These are phyloP conservation scores for Hydriomena furcata DNA, from an alignment of 2,888 invertebrate genomes.

Conservation along the genomic window DNA sequence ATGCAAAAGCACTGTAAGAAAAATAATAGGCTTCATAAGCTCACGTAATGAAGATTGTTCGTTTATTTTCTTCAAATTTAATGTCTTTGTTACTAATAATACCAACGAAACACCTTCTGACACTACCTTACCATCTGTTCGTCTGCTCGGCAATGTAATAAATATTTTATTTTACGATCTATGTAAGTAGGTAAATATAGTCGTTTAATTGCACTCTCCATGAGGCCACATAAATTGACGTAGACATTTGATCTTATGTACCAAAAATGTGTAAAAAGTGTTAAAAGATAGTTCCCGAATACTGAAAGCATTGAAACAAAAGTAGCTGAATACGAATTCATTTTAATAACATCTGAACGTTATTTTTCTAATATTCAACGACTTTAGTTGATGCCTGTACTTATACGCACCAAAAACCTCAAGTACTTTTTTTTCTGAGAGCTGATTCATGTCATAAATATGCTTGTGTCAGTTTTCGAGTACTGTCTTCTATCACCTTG, in stretches of 20 bases:
- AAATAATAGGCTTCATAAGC: no score
- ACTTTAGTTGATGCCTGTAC: no score
- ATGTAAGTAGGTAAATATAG: neutral
- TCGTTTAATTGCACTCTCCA: conserved; percentile 5
- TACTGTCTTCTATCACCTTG: neutral
- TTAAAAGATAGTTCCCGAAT: neutral
- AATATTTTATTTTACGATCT: neutral
- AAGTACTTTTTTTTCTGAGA: no score
- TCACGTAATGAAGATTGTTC: no score
- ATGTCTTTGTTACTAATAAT: neutral
- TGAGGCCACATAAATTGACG: conserved; percentile 17
- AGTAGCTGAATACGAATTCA: no score
- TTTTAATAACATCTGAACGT: no score
- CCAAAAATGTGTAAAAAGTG: no score
- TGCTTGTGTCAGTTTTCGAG: neutral
- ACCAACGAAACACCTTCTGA: conserved; percentile 13
- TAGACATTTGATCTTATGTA: neutral
- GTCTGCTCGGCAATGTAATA: conserved; percentile 4
- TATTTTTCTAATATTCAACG: no score
- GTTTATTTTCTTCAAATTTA: neutral
- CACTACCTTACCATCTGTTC: conserved; percentile 9
- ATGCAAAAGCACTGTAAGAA: no score
- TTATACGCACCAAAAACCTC: neutral
- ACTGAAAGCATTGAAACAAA: neutral
- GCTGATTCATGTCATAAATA: no score